phyloP scores from a whole-genome alignment of 2,113 vertebrate species.

The Sorex fumeus region DNA sequence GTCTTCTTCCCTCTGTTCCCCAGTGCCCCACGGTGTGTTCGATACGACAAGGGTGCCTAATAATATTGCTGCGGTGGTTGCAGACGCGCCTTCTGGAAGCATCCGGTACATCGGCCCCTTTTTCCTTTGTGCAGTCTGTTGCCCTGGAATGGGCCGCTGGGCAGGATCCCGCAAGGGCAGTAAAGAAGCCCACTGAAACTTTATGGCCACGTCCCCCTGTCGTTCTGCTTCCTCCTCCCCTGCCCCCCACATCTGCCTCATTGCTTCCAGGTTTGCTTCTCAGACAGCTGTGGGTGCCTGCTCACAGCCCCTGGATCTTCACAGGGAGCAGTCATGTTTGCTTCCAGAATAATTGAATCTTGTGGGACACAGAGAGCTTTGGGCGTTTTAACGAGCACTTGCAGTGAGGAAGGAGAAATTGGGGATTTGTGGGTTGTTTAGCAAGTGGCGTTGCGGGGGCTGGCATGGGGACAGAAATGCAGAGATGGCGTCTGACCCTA shows the following conservation, averaged over 20 bases:
- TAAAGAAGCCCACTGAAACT: constrained; percentile 64
- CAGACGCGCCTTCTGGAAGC: too few relatives aligned
- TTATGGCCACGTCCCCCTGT: constrained; percentile 47
- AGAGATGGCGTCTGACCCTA: constrained; percentile 88
- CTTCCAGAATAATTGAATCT: constrained; percentile 80
- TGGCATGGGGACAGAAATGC: constrained; percentile 86
- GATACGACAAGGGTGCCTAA: background rate
- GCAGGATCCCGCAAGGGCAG: constrained; percentile 59
- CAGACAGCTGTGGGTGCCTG: constrained; percentile 79
- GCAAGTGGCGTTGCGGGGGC: background rate
- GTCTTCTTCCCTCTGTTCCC: too few relatives aligned
- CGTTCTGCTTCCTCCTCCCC: constrained; percentile 68
- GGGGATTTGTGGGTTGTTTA: too few relatives aligned
- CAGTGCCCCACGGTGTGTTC: background rate
- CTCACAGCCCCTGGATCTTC: constrained; percentile 81
- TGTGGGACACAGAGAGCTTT: constrained; percentile 70
- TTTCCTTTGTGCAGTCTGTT: constrained; percentile 21
- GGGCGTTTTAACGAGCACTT: constrained; percentile 70
- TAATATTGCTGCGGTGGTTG: too few relatives aligned
- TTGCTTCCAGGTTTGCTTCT: constrained; percentile 78
- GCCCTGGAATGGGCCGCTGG: constrained; percentile 50
- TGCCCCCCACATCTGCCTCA: constrained; percentile 80
- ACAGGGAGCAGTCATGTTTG: constrained; percentile 70
- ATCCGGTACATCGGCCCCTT: too few relatives aligned
- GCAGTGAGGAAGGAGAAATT: constrained; percentile 78